Conservation (phyloP, 1,140 invertebrate species). For the Danaus plexippus region DNA sequence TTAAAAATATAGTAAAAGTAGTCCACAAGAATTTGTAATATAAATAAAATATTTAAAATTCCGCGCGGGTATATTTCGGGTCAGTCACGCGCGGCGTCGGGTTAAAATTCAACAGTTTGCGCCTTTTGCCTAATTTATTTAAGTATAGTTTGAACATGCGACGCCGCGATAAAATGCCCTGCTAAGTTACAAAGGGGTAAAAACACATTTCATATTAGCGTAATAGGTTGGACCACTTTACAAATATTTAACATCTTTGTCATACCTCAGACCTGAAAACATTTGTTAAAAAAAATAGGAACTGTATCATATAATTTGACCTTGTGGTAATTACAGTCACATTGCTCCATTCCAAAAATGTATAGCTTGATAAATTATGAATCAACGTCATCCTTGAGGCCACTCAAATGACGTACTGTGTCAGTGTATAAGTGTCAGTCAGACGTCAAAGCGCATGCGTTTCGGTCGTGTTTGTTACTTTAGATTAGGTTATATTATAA, state of each 20-base stretch:
- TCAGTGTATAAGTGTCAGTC: slow-evolving; percentile 4
- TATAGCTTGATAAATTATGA: too few species aligned
- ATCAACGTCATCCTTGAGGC: too few species aligned
- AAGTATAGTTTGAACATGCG: slow-evolving; percentile 51
- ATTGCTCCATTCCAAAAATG: too few species aligned
- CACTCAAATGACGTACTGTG: too few species aligned
- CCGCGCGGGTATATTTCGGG: slow-evolving; percentile 21
- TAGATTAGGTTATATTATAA: slow-evolving; percentile 1
- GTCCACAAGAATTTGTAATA: too few species aligned
- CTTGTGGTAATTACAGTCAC: too few species aligned
- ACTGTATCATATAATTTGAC: too few species aligned
- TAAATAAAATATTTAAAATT: slow-evolving; percentile 44
- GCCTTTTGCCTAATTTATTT: slow-evolving; percentile 55
- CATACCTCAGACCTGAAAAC: too few species aligned
- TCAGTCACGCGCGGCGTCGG: slow-evolving; percentile 44
- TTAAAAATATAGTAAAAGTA: too few species aligned
- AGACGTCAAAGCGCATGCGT: slow-evolving; percentile 2
- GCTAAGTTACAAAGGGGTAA: slow-evolving; percentile 29
- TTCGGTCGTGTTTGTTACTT: slow-evolving; percentile 1
- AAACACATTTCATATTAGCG: slow-evolving; percentile 28
- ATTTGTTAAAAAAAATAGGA: too few species aligned
- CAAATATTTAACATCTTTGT: too few species aligned
- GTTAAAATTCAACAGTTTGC: slow-evolving; percentile 59
- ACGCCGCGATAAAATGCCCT: slow-evolving; percentile 43
- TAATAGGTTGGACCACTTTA: slow-evolving; percentile 10